phyloP scores from a whole-genome alignment of 2,888 invertebrate genomes.

The Hybos culiciformis region DNA sequence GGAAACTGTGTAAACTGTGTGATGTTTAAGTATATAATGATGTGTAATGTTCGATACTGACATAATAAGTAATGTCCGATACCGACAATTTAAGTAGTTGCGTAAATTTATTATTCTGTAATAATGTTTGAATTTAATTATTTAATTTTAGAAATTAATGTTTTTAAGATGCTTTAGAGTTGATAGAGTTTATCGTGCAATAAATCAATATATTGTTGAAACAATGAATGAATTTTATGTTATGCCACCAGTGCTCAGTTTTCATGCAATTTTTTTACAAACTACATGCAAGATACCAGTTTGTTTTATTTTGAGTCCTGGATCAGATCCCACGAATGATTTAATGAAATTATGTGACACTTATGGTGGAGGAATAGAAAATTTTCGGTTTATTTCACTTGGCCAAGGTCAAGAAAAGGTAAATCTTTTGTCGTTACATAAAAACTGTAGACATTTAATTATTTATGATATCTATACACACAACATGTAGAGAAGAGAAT shows the following conservation, averaged over 20 bases:
- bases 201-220: conserved; percentile 66
- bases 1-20: conserved; percentile 12
- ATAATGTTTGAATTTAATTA: conserved; percentile 18
- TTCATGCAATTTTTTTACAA: conserved; percentile 73
- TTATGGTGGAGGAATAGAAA: conserved; percentile 54
- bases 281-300: conserved; percentile 73
- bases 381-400: conserved; percentile 76
- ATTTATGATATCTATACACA: no score
- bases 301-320: conserved; percentile 85
- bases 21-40: conserved; percentile 20
- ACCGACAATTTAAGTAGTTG: conserved; percentile 1
- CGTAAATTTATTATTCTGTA: conserved; percentile 3
- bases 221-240: conserved; percentile 81
- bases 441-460: no score
- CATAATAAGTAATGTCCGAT: no score
- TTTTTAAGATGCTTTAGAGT: conserved; percentile 77
- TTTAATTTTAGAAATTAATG: conserved; percentile 49
- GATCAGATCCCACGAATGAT: conserved; percentile 84
- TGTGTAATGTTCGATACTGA: no score
- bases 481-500: no score
- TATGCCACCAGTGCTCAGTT: conserved; percentile 70
- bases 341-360: conserved; percentile 64
- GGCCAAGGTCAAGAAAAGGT: conserved; percentile 90
- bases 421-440: no score
- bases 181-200: conserved; percentile 75